phyloP scores from a whole-genome alignment of 2,113 vertebrate genomes.

The Tiliqua scincoides region DNA sequence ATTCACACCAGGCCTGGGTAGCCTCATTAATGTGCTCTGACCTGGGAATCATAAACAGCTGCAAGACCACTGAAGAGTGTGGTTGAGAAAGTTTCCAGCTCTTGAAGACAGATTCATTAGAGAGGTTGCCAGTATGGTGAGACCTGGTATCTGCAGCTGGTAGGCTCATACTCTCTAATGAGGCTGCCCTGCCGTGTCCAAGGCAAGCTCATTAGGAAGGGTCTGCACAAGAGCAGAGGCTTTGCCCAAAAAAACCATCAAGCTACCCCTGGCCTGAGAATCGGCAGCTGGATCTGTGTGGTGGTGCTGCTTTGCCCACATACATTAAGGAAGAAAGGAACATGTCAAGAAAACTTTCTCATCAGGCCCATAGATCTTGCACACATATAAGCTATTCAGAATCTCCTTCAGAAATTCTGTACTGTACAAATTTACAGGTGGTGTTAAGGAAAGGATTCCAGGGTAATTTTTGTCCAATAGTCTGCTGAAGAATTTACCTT shows the following conservation, averaged over 20 bases:
- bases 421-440: not conserved
- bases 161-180: not conserved
- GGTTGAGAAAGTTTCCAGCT: not conserved
- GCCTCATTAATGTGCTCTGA: not conserved
- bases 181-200: not conserved
- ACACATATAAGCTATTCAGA: not conserved
- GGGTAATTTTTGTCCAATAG: no score
- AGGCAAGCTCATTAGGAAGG: not conserved
- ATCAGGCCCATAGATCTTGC: not conserved
- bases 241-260: not conserved
- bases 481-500: not conserved
- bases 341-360: not conserved
- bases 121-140: not conserved
- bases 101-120: not conserved
- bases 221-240: not conserved
- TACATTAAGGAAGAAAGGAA: not conserved
- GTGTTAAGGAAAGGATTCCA: not conserved
- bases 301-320: not conserved
- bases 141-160: not conserved
- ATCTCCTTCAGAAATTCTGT: not conserved
- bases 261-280: not conserved
- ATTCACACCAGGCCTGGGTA: not conserved
- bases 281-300: not conserved
- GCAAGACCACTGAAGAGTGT: not conserved
- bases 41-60: not conserved